Evolutionary conservation across 2,113 vertebrate genomes (phyloP).

Genomic region (Trogon surrucura): DNA sequence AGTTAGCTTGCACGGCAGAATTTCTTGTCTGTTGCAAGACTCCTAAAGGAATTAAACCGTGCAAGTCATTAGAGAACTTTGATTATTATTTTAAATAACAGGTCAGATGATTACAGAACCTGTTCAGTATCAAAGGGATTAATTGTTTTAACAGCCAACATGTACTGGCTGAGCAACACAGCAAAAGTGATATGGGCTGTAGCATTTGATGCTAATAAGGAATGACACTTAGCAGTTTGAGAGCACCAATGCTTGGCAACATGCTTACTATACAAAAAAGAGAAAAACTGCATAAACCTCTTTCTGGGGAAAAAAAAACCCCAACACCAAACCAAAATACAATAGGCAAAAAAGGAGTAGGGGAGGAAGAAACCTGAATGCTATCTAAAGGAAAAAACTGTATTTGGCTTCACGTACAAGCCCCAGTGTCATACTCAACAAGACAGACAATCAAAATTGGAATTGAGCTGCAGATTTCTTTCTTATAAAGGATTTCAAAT

Average conservation of each 20-base stretch:
- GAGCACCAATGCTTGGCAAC: background rate
- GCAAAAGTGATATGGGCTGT: background rate
- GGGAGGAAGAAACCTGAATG: background rate
- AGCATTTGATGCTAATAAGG: constrained; percentile 22
- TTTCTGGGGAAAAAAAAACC: background rate
- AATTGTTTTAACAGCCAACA: background rate
- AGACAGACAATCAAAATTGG: background rate
- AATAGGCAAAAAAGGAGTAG: background rate
- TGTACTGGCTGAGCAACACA: background rate
- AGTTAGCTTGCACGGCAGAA: background rate
- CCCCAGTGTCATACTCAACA: background rate
- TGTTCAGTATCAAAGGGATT: constrained; percentile 13
- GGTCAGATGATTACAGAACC: constrained; percentile 1
- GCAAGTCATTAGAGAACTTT: constrained; percentile 9
- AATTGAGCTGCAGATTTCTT: background rate
- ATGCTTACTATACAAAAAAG: background rate
- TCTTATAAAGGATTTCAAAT: background rate
- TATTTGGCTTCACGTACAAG: background rate
- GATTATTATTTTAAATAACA: constrained; percentile 23
- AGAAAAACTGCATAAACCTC: background rate
- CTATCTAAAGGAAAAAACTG: background rate
- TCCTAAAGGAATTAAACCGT: constrained; percentile 28
- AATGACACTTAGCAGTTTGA: background rate
- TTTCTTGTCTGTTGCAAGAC: background rate
- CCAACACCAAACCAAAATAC: background rate